Conservation (phyloP, 2,797 vertebrate genomes). For the Alca torda region DNA sequence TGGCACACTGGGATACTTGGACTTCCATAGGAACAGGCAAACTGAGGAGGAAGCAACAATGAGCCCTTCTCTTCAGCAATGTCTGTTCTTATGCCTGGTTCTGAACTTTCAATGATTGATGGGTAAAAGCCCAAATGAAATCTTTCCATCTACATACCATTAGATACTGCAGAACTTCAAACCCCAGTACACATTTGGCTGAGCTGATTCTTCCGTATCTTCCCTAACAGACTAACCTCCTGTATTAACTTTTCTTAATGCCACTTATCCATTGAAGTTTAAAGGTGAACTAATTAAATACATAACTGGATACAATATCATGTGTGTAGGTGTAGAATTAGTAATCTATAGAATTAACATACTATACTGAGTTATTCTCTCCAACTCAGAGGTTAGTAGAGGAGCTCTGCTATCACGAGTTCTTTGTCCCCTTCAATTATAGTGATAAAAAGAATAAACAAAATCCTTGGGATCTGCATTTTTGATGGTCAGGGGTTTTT, state of each 20-base stretch:
- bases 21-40: background rate
- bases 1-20: background rate
- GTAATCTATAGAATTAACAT: background rate
- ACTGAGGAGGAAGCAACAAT: background rate
- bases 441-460: background rate
- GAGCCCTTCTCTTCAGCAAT: background rate
- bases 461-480: background rate
- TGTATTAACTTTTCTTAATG: background rate
- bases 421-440: background rate
- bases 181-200: background rate
- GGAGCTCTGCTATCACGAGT: background rate
- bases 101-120: background rate
- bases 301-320: background rate
- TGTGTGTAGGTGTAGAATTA: background rate
- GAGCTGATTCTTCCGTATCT: background rate
- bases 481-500: background rate
- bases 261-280: background rate
- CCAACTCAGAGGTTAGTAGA: background rate
- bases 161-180: background rate
- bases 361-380: background rate
- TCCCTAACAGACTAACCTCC: background rate
- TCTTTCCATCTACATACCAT: background rate
- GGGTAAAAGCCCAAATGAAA: background rate
- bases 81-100: background rate
- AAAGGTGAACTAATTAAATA: constrained; percentile 9